Evolutionary conservation across 2,888 invertebrate genomes (phyloP).

Genomic region (Drosophila borborema): DNA sequence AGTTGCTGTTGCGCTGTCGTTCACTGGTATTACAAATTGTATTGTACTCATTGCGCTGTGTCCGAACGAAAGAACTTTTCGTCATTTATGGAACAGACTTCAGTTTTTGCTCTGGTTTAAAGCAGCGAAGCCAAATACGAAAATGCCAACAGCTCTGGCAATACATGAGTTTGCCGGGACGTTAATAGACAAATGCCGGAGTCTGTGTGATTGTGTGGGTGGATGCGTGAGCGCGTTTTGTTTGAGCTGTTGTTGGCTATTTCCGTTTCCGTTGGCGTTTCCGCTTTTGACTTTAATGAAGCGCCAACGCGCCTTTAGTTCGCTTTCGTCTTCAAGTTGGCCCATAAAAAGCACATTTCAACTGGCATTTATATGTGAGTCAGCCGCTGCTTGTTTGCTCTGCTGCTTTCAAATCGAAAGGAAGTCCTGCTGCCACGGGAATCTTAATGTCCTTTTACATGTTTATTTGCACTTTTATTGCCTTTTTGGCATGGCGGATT

Average conservation of each 20-base stretch:
- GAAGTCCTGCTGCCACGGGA: conserved; percentile 47
- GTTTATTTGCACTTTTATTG: conserved; percentile 77
- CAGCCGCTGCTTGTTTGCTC: conserved; percentile 16
- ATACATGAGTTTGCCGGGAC: conserved; percentile 26
- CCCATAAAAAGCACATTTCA: conserved; percentile 73
- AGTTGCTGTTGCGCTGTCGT: conserved; percentile 23
- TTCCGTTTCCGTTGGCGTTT: conserved; percentile 64
- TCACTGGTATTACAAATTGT: conserved; percentile 66
- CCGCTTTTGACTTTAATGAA: conserved; percentile 73
- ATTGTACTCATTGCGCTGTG: conserved; percentile 73
- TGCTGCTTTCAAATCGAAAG: conserved; percentile 35
- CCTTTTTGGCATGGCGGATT: conserved; percentile 34
- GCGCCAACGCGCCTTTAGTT: conserved; percentile 65
- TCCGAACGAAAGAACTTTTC: conserved; percentile 63
- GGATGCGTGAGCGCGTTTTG: conserved; percentile 14
- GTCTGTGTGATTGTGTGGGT: conserved; percentile 14
- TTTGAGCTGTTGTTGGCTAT: conserved; percentile 46
- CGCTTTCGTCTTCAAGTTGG: conserved; percentile 38
- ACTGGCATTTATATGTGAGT: conserved; percentile 50
- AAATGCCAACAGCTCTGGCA: conserved; percentile 18
- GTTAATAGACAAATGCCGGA: conserved; percentile 38
- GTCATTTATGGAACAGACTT: conserved; percentile 75
- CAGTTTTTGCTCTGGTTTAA: conserved; percentile 55
- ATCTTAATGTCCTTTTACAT: conserved; percentile 75
- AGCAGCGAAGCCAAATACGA: conserved; percentile 47